phyloP scores from a whole-genome alignment of 2,113 vertebrate genomes.

The Leucopsar rothschildi region DNA sequence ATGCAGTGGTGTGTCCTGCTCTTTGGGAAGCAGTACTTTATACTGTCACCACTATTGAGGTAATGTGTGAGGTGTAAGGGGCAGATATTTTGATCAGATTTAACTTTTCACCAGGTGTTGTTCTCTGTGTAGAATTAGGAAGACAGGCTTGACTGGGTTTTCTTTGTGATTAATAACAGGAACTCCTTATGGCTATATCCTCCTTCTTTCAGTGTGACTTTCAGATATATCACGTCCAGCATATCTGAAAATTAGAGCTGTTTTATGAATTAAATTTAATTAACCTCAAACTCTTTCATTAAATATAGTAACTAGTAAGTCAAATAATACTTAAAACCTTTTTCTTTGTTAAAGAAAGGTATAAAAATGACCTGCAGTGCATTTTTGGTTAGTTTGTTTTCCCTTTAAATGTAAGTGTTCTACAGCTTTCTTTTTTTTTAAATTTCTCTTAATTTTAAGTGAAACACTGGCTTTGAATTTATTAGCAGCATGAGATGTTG shows the following conservation, averaged over 20 bases:
- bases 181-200: not conserved
- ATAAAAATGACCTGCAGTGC: not conserved
- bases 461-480: not conserved
- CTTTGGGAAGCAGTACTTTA: constrained; percentile 94
- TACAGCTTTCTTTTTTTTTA: not conserved
- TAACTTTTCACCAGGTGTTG: not conserved
- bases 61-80: constrained; percentile 32
- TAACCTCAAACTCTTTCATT: not conserved
- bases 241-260: not conserved
- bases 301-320: not conserved
- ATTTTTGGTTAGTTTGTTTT: not conserved
- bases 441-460: not conserved
- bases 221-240: not conserved
- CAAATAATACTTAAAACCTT: not conserved
- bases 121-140: not conserved
- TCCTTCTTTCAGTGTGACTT: not conserved
- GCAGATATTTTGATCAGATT: not conserved
- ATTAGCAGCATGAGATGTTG: not conserved
- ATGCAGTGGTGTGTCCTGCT: constrained; percentile 87
- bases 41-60: constrained; percentile 80
- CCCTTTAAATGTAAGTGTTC: not conserved
- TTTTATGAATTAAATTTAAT: not conserved
- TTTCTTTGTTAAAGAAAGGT: not conserved
- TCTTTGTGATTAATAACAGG: not conserved
- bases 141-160: not conserved